Percentiles rank a stretch among this genome's conserved stretches.
Conservation (phyloP, 2,113 vertebrate species). For the Chrysemys picta region DNA sequence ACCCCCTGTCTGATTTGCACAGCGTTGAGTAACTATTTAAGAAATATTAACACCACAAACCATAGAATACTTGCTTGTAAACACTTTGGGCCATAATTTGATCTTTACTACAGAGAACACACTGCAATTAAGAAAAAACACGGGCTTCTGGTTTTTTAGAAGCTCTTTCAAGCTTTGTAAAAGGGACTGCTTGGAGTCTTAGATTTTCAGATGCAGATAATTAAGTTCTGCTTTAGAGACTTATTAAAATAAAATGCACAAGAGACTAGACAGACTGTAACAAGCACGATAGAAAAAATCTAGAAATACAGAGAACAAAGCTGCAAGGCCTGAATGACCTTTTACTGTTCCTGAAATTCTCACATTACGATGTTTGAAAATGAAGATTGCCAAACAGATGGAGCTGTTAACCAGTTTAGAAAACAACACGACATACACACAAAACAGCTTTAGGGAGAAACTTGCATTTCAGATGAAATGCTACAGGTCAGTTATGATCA, state of each 20-base stretch:
- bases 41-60: neutral
- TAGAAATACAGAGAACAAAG: constrained; percentile 32
- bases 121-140: constrained; percentile 57
- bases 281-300: constrained; percentile 3
- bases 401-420: constrained; percentile 43
- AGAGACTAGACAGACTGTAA: constrained; percentile 39
- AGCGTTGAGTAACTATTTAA: neutral
- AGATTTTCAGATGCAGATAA: constrained; percentile 49
- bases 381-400: constrained; percentile 57
- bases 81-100: neutral
- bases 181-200: neutral
- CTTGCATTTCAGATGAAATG: neutral
- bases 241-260: constrained; percentile 61
- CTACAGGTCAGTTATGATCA: constrained; percentile 35
- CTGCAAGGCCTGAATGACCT: constrained; percentile 58
- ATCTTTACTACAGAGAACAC: constrained; percentile 7
- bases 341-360: constrained; percentile 40
- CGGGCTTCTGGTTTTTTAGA: constrained; percentile 13
- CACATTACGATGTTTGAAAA: constrained; percentile 51
- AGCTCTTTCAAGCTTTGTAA: constrained; percentile 5
- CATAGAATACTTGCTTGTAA: neutral
- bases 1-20: neutral
- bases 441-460: constrained; percentile 3
- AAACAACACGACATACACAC: constrained; percentile 23
- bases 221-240: constrained; percentile 47